Conservation (phyloP, 2,888 invertebrate species). For the Phasia obesa region DNA sequence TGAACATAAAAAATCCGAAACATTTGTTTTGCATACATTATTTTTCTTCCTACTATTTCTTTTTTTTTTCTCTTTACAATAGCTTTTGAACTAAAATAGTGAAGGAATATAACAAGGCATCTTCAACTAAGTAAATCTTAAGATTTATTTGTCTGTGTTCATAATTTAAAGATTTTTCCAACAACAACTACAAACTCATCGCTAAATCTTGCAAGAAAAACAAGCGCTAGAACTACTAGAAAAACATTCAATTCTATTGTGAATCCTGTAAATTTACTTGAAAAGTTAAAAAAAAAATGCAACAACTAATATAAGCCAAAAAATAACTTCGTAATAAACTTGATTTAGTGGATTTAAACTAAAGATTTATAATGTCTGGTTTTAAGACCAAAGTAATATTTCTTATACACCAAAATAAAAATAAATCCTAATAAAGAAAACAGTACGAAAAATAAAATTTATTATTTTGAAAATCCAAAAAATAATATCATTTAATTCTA, state of each 20-base stretch:
- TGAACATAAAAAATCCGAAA: no score
- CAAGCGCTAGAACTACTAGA: slow-evolving; percentile 19
- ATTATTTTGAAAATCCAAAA: slow-evolving; percentile 30
- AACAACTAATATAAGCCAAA: slow-evolving; percentile 13
- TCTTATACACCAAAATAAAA: slow-evolving; percentile 22
- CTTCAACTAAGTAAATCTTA: slow-evolving; percentile 56
- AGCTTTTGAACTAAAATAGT: slow-evolving; percentile 14
- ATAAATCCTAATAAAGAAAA: slow-evolving; percentile 7
- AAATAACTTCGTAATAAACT: slow-evolving; percentile 41
- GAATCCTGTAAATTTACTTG: slow-evolving; percentile 48
- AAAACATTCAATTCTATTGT: slow-evolving; percentile 28
- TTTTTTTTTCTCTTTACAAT: no score
- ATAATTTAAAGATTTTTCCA: slow-evolving; percentile 61
- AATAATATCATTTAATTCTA: slow-evolving; percentile 40
- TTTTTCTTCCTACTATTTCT: slow-evolving; percentile 1
- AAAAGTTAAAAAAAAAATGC: slow-evolving; percentile 31
- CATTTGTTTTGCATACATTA: background rate
- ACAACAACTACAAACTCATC: slow-evolving; percentile 50
- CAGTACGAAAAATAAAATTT: slow-evolving; percentile 36
- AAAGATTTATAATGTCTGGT: slow-evolving; percentile 70
- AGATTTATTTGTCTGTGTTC: slow-evolving; percentile 68
- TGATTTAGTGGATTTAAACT: slow-evolving; percentile 68
- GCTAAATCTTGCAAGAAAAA: slow-evolving; percentile 54
- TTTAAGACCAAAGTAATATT: slow-evolving; percentile 55
- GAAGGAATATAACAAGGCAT: slow-evolving; percentile 13